Conservation (phyloP, 2,113 vertebrate genomes). For the Pomatostomus ruficeps region DNA sequence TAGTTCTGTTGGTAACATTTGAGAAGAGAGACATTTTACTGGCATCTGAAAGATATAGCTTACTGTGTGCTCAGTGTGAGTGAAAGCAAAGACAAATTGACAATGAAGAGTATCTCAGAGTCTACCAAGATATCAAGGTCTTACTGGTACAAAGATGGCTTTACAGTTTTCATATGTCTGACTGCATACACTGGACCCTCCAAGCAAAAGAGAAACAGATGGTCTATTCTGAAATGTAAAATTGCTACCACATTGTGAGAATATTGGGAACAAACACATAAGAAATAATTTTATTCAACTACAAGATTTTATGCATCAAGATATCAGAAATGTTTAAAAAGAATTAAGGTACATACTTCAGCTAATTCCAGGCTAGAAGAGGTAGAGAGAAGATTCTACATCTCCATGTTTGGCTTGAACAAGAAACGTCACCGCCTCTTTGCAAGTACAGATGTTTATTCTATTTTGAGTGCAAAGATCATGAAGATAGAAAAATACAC, state of each 20-base stretch:
- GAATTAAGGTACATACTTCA: background rate
- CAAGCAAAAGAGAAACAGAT: conserved; percentile 34
- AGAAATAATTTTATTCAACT: background rate
- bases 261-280: background rate
- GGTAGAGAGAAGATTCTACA: background rate
- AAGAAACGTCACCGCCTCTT: background rate
- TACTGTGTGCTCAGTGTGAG: background rate
- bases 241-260: background rate
- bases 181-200: conserved; percentile 12
- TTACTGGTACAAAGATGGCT: background rate
- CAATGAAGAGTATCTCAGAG: background rate
- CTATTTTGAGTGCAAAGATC: background rate
- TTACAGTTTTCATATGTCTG: conserved; percentile 1
- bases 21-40: background rate
- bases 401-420: background rate
- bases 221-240: conserved; percentile 12
- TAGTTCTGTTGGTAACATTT: background rate
- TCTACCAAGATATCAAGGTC: background rate
- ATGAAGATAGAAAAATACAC: background rate
- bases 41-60: background rate
- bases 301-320: background rate
- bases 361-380: background rate
- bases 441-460: background rate
- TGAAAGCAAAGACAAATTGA: conserved; percentile 15
- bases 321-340: background rate